Conservation (phyloP, 2,113 vertebrate species). For the Pavo muticus region DNA sequence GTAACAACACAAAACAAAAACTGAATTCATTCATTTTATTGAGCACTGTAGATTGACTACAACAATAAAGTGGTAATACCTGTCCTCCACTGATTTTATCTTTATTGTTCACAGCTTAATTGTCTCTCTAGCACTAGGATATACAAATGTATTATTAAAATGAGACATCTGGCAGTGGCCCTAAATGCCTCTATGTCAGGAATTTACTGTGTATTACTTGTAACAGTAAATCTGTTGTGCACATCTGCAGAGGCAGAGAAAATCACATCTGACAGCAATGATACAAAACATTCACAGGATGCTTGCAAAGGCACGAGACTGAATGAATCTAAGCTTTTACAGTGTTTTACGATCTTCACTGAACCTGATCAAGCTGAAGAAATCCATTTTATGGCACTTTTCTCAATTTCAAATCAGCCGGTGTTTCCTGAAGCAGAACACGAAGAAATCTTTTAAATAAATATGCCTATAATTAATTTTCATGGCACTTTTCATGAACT, state of each 20-base stretch:
- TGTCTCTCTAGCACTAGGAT: constrained; percentile 51
- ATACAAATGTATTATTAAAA: constrained; percentile 70
- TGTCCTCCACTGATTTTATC: constrained; percentile 69
- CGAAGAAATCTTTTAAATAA: constrained; percentile 34
- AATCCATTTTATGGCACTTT: constrained; percentile 50
- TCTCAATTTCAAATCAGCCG: constrained; percentile 26
- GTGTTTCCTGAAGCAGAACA: background rate
- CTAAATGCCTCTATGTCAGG: constrained; percentile 57
- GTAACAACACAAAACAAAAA: constrained; percentile 68
- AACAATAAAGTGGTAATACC: constrained; percentile 73
- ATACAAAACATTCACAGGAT: constrained; percentile 63
- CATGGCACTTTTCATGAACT: background rate
- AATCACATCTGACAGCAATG: constrained; percentile 56
- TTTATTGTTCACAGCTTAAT: constrained; percentile 63
- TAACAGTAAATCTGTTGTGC: constrained; percentile 60
- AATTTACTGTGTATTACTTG: constrained; percentile 68
- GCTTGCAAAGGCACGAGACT: constrained; percentile 40
- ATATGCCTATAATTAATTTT: background rate
- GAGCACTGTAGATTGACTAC: constrained; percentile 40
- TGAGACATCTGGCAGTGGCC: constrained; percentile 61
- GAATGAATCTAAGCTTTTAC: constrained; percentile 57
- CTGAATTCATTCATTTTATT: constrained; percentile 68
- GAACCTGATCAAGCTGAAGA: constrained; percentile 56
- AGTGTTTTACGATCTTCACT: constrained; percentile 40
- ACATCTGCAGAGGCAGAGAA: constrained; percentile 58